Conservation (phyloP, 2,113 vertebrate species). For the Struthidea cinerea region DNA sequence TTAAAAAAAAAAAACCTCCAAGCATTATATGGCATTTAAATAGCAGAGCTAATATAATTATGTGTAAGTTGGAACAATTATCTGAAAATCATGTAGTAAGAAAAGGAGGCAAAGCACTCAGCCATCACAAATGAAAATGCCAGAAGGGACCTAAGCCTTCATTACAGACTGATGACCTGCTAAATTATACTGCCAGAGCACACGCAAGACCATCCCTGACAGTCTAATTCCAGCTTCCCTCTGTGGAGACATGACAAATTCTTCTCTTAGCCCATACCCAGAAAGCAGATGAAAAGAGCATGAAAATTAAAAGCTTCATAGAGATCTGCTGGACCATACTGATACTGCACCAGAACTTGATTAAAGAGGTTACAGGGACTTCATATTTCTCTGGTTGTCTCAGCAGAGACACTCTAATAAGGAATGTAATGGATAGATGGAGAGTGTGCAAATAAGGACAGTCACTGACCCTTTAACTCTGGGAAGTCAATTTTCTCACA, state of each 20-base stretch:
- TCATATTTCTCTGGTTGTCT: background rate
- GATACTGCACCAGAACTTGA: background rate
- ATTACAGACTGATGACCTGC: background rate
- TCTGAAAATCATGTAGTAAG: background rate
- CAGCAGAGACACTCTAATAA: background rate
- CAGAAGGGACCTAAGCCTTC: conserved; percentile 12
- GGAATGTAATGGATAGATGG: background rate
- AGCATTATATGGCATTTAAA: background rate
- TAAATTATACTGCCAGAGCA: conserved; percentile 2
- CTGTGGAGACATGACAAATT: background rate
- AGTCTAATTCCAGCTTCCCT: background rate
- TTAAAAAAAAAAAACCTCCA: background rate
- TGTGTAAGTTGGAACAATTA: conserved; percentile 10
- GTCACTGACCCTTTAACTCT: background rate
- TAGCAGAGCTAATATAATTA: background rate
- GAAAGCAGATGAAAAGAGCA: background rate
- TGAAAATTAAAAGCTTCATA: background rate
- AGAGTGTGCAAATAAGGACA: background rate
- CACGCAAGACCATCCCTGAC: background rate
- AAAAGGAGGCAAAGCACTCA: background rate
- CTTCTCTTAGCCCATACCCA: background rate
- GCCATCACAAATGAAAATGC: background rate
- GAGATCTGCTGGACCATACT: background rate
- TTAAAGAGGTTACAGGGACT: background rate
- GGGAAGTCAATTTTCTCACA: background rate